Evolutionary conservation across 2,113 vertebrate species (phyloP).

Genomic region (Ciconia boyciana): DNA sequence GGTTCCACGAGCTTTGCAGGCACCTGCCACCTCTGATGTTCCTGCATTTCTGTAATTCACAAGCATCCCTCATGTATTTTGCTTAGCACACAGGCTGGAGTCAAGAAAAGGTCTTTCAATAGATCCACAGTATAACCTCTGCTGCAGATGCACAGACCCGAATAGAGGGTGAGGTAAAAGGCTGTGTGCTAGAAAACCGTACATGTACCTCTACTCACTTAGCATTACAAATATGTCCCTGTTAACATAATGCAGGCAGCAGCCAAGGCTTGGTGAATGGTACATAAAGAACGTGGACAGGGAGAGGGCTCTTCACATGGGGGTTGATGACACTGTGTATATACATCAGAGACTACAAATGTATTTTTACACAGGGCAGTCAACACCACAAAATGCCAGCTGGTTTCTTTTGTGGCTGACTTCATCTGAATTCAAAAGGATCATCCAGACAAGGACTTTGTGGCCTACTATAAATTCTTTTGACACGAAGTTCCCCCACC

Average conservation of each 20-base stretch:
- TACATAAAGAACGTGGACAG: neutral
- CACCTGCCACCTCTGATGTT: neutral
- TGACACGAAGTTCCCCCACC: neutral
- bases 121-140: neutral
- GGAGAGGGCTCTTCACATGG: neutral
- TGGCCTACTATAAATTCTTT: neutral
- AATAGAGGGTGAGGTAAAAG: neutral
- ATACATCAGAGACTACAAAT: neutral
- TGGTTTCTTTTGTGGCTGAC: neutral
- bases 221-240: neutral
- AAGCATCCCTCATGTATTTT: neutral
- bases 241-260: neutral
- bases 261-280: neutral
- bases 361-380: neutral
- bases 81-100: neutral
- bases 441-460: neutral
- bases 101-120: neutral
- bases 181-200: neutral
- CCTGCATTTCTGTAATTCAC: neutral
- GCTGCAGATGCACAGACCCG: neutral
- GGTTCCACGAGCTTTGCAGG: neutral
- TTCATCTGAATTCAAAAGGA: neutral
- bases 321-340: neutral
- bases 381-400: neutral
- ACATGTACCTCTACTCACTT: neutral